phyloP scores from a whole-genome alignment of 2,888 invertebrate species.

The Eueremaeus valkanovi region DNA sequence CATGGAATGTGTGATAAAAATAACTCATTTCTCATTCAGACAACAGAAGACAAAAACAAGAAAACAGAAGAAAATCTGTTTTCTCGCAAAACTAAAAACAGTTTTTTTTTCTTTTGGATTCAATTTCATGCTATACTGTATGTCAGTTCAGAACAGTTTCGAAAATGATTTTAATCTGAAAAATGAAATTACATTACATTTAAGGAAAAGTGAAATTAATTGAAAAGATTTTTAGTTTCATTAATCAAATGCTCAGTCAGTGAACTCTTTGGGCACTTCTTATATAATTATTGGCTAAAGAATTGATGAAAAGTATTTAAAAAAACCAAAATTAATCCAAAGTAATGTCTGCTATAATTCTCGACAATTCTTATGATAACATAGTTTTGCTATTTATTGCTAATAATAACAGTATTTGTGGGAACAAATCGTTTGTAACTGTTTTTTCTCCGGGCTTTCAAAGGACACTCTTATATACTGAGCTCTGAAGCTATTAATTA shows the following conservation, averaged over 20 bases:
- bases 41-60: neutral
- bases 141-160: no score
- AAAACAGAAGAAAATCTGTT: neutral
- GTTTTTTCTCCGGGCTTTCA: slow-evolving; percentile 6
- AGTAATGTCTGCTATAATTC: slow-evolving; percentile 7
- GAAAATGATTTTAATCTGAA: no score
- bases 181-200: no score
- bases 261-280: slow-evolving; percentile 18
- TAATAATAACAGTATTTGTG: neutral
- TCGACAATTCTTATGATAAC: neutral
- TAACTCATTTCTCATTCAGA: slow-evolving; percentile 18
- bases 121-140: no score
- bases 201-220: neutral
- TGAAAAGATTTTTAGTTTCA: neutral
- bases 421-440: neutral
- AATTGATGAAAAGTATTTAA: neutral
- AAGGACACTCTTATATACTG: neutral
- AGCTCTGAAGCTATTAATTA: neutral
- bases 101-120: neutral
- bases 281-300: neutral
- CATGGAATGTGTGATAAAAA: slow-evolving; percentile 32
- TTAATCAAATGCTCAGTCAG: slow-evolving; percentile 9
- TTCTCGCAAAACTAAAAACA: neutral
- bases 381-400: neutral
- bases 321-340: neutral